These are phyloP conservation scores for Yponomeuta malinellus DNA, from an alignment of 2,888 invertebrate genomes.

Conservation along the genomic window DNA sequence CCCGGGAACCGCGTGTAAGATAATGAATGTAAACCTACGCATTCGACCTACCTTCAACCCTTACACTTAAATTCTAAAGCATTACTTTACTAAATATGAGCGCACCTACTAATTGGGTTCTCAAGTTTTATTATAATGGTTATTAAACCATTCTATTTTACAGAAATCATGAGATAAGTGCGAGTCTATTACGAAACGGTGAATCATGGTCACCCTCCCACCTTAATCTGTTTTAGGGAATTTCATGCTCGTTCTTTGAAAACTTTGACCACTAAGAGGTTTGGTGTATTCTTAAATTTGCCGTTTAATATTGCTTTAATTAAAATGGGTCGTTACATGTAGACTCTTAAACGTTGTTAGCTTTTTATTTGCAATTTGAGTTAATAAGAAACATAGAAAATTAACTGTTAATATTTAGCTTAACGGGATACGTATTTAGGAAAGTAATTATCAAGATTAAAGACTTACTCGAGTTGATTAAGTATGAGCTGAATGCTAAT, in stretches of 20 bases:
- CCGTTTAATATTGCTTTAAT: not conserved
- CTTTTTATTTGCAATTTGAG: not conserved
- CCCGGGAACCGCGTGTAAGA: too few species aligned
- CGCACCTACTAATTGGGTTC: not conserved
- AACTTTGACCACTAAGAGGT: conserved; percentile 1
- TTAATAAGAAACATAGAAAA: not conserved
- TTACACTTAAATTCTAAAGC: too few species aligned
- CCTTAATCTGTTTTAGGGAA: not conserved
- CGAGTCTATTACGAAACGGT: not conserved
- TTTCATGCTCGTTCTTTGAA: conserved; percentile 1
- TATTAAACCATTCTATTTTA: not conserved
- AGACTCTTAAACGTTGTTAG: not conserved
- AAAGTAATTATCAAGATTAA: too few species aligned
- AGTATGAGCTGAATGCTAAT: too few species aligned
- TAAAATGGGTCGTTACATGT: not conserved
- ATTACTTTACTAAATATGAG: not conserved
- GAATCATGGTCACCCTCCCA: conserved; percentile 1
- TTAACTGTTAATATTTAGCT: too few species aligned
- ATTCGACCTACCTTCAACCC: too few species aligned
- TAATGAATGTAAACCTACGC: too few species aligned
- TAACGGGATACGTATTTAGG: too few species aligned
- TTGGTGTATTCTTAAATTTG: not conserved
- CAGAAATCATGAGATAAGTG: not conserved
- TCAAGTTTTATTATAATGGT: not conserved
- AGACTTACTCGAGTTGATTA: too few species aligned